These are phyloP conservation scores for Simalia tracyae DNA, from an alignment of 2,797 vertebrate genomes.

Conservation along the genomic window DNA sequence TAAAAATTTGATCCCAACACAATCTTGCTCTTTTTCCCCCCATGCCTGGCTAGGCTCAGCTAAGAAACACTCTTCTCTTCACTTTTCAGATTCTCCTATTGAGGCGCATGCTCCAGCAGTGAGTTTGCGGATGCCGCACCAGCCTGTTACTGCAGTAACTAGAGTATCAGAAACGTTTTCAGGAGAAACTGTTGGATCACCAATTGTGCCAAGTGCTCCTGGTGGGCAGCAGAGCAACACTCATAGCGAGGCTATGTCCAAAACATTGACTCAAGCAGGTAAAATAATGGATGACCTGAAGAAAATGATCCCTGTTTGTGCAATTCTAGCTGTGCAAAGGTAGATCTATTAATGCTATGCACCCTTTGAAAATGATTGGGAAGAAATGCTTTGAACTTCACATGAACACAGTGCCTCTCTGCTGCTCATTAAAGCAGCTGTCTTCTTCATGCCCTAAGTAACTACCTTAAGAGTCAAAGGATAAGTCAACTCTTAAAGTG, in stretches of 20 bases:
- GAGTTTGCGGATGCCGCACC: slow-evolving; percentile 82
- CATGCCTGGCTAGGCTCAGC: slow-evolving; percentile 73
- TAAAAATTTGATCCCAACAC: background rate
- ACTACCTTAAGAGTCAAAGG: background rate
- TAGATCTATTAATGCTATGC: background rate
- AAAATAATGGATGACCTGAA: background rate
- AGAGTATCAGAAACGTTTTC: slow-evolving; percentile 75
- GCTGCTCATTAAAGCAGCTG: background rate
- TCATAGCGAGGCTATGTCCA: slow-evolving; percentile 64
- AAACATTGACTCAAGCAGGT: slow-evolving; percentile 79
- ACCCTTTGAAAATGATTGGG: background rate
- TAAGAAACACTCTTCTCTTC: slow-evolving; percentile 63
- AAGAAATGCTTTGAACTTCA: background rate
- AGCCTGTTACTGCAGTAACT: slow-evolving; percentile 82
- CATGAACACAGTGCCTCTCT: background rate
- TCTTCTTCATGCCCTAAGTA: background rate
- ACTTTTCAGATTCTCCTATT: slow-evolving; percentile 47
- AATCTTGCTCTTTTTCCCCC: background rate
- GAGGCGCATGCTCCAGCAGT: slow-evolving; percentile 74
- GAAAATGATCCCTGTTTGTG: background rate
- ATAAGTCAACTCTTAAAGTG: background rate
- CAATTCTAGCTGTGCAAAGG: background rate
- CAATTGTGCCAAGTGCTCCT: slow-evolving; percentile 60
- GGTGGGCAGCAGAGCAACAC: slow-evolving; percentile 61
- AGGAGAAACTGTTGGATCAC: slow-evolving; percentile 68